Evolutionary conservation across 1,140 invertebrate species (phyloP).

Genomic region (Dryas iulia): DNA sequence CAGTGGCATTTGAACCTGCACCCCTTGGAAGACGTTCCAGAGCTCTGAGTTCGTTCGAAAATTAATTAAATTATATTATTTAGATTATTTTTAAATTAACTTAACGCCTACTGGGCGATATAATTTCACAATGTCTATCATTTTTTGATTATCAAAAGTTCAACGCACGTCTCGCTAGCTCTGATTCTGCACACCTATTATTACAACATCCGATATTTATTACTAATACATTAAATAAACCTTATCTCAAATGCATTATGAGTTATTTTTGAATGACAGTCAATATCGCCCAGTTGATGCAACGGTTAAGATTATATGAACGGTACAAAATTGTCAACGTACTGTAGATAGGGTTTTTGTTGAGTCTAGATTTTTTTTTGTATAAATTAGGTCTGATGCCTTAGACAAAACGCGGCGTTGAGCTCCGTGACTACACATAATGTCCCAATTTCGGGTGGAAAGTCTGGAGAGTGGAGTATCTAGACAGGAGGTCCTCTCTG

Average conservation of each 20-base stretch:
- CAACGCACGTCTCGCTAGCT: constrained; percentile 20
- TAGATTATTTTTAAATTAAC: too few relatives aligned
- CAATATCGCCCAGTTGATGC: constrained; percentile 6
- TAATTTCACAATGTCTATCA: neutral
- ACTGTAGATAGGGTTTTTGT: neutral
- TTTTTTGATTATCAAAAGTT: constrained; percentile 16
- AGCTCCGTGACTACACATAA: too few relatives aligned
- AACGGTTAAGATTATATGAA: neutral
- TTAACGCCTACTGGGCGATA: too few relatives aligned
- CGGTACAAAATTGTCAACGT: constrained; percentile 14
- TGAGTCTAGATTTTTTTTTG: neutral
- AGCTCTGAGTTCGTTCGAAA: neutral
- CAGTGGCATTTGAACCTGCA: too few relatives aligned
- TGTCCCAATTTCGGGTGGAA: too few relatives aligned
- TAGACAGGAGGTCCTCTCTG: too few relatives aligned
- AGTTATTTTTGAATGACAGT: neutral
- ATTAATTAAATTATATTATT: too few relatives aligned
- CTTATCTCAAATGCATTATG: neutral
- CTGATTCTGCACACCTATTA: constrained; percentile 25
- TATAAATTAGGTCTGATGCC: too few relatives aligned
- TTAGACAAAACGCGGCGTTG: too few relatives aligned
- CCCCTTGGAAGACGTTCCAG: too few relatives aligned
- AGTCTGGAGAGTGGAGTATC: too few relatives aligned
- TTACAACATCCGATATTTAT: neutral
- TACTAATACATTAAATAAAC: neutral